Evolutionary conservation across 2,797 vertebrate genomes (phyloP).

Genomic region (Distichodus sexfasciatus): DNA sequence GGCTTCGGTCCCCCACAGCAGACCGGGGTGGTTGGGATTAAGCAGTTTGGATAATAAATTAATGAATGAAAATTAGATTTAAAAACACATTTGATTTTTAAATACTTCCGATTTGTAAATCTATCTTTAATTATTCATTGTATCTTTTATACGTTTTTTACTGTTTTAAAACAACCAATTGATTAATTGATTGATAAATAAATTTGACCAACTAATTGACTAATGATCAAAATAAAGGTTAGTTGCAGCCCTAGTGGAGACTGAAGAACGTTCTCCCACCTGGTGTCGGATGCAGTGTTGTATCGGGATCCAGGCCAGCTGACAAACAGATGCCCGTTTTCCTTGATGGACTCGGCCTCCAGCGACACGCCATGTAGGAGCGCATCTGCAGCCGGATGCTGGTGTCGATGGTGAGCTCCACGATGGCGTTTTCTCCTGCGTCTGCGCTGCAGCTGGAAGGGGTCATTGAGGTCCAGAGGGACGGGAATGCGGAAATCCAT

Average conservation of each 20-base stretch:
- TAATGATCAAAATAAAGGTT: background rate
- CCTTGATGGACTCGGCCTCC: slow-evolving; percentile 52
- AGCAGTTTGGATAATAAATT: too few relatives aligned
- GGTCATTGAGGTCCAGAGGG: slow-evolving; percentile 78
- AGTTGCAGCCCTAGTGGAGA: background rate
- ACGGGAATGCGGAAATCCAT: slow-evolving; percentile 76
- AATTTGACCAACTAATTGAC: too few relatives aligned
- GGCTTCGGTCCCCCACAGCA: too few relatives aligned
- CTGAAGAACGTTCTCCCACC: slow-evolving; percentile 13
- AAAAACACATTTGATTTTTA: too few relatives aligned
- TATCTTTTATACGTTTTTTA: too few relatives aligned
- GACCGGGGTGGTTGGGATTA: too few relatives aligned
- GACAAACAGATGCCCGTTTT: slow-evolving; percentile 71
- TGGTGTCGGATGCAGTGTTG: slow-evolving; percentile 61
- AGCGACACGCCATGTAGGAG: slow-evolving; percentile 56
- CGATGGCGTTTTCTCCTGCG: slow-evolving; percentile 73
- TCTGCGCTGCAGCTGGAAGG: slow-evolving; percentile 77
- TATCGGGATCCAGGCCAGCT: slow-evolving; percentile 56
- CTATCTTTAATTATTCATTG: too few relatives aligned
- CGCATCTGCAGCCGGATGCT: background rate
- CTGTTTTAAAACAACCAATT: too few relatives aligned
- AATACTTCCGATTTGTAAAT: too few relatives aligned
- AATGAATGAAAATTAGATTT: too few relatives aligned
- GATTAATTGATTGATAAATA: too few relatives aligned
- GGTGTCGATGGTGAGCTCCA: slow-evolving; percentile 14